Base-by-base conservation (phyloP, 23 tunicate species). In the Oikopleura vanhoeffeni region DNA sequence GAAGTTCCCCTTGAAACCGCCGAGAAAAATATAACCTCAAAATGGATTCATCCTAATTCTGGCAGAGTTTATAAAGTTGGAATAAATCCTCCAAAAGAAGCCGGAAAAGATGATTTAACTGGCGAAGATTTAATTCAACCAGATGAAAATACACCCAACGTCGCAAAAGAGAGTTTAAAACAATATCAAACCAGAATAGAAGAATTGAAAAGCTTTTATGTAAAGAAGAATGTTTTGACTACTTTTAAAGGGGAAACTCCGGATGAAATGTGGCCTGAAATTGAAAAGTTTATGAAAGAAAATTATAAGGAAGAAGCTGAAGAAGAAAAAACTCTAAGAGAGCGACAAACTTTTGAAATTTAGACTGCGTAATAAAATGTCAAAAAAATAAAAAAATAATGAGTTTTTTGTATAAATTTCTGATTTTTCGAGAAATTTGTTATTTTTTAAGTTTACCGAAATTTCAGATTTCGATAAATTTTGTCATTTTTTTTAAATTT, bases 61-160 rank as follows among this genome's bases (percentile, higher is more conserved):
- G 98, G 98, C 28, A 42, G 98, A 24, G 95, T 90, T 76, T 93
- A 93, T 84, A 90, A 93, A 42, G 87, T 71, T 75, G 89, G 88
- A 0, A 89, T 93, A 49, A 93, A 90, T 64, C 91, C 94, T 24
- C 98, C 98, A 34, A 85, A 83, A 83, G 76, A 83, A 0, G 83
- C 87, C 3, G 97, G 97, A 27, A 60, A 87, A 0, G 97, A 92
- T 86, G 97, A 92, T 85, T 40, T 89, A 18, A 92, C 97, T 42
- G 92, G 92, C 18, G 98, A 93, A 76, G 83, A 87, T 39, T 85
- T 93, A 41, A 83, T 90, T 1, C 98, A 93, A 84, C 85, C 94
- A 39, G 95, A 93, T 41, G 98, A 93, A 83, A 94, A 93, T 84
- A 93, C 90, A 83, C 88, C 91, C 0, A 91, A 93, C 86, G 90